A percentile compares a stretch with the other conserved stretches of the same genome.
phyloP scores from a whole-genome alignment of 2,888 invertebrate species.

The Pyralis farinalis region DNA sequence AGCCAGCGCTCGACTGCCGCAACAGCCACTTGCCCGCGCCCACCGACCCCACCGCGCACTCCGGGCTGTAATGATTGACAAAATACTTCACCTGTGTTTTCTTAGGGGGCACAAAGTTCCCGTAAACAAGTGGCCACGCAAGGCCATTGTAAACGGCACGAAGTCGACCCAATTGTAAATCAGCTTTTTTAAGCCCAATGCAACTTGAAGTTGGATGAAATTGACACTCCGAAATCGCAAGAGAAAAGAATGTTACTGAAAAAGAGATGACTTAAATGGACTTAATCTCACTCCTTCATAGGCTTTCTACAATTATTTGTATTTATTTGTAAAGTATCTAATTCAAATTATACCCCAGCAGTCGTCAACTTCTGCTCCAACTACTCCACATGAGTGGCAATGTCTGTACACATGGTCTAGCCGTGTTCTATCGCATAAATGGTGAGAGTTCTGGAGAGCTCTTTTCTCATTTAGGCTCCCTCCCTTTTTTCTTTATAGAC shows the following conservation, averaged over 20 bases:
- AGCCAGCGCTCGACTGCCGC: conserved; percentile 32
- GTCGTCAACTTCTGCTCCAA: too few relatives aligned
- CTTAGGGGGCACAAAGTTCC: conserved; percentile 36
- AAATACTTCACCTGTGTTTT: conserved; percentile 70
- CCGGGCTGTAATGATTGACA: conserved; percentile 67
- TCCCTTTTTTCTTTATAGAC: too few relatives aligned
- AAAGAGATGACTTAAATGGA: too few relatives aligned
- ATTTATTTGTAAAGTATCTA: too few relatives aligned
- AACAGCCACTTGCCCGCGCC: conserved; percentile 31
- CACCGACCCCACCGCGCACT: conserved; percentile 34
- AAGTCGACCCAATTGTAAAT: conserved; percentile 1
- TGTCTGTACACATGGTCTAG: too few relatives aligned
- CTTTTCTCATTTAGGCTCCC: too few relatives aligned
- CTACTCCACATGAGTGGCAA: too few relatives aligned
- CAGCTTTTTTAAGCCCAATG: conserved; percentile 1
- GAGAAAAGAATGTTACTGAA: background rate
- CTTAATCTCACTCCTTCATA: too few relatives aligned
- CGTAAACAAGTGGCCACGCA: conserved; percentile 36
- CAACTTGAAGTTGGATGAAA: background rate
- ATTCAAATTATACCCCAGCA: too few relatives aligned
- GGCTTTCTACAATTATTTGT: too few relatives aligned
- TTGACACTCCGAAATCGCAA: background rate
- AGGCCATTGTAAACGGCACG: conserved; percentile 2
- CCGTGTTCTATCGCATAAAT: too few relatives aligned
- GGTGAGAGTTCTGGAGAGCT: too few relatives aligned